Evolutionary conservation across 2,797 vertebrate genomes (phyloP).

Genomic region (Antrozous pallidus): DNA sequence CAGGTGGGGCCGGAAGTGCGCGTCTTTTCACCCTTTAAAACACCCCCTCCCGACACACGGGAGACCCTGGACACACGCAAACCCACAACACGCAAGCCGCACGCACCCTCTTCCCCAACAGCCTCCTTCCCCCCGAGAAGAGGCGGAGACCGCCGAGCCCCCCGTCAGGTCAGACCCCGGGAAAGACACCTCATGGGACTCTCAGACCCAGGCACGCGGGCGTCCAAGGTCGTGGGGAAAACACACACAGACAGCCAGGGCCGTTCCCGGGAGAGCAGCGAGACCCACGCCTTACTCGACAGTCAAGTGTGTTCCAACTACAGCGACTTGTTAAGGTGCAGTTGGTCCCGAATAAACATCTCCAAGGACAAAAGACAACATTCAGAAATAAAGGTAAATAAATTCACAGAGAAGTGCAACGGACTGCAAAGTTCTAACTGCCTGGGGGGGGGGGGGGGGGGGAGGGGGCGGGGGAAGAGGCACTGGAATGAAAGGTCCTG

Average conservation of each 20-base stretch:
- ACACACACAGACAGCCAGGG: neutral
- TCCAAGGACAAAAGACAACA: neutral
- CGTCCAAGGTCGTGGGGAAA: neutral
- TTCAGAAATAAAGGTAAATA: neutral
- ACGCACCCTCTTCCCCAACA: fast-evolving
- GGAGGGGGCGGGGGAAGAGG: neutral
- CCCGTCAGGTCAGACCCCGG: neutral
- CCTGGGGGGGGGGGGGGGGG: neutral
- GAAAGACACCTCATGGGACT: neutral
- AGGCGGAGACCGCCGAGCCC: no score
- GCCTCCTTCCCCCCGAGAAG: no score
- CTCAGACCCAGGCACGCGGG: neutral
- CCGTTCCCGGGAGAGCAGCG: neutral
- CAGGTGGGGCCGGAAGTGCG: no score
- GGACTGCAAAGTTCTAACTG: fast-evolving
- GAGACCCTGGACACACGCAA: no score
- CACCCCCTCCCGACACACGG: no score
- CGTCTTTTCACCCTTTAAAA: no score
- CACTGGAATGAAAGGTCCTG: fast-evolving
- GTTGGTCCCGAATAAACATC: neutral
- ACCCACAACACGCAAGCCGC: neutral
- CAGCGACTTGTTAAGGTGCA: neutral
- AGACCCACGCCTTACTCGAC: neutral
- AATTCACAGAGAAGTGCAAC: neutral
- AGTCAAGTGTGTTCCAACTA: neutral